phyloP scores from a whole-genome alignment of 2,797 vertebrate genomes.

The Aphelocoma californica region DNA sequence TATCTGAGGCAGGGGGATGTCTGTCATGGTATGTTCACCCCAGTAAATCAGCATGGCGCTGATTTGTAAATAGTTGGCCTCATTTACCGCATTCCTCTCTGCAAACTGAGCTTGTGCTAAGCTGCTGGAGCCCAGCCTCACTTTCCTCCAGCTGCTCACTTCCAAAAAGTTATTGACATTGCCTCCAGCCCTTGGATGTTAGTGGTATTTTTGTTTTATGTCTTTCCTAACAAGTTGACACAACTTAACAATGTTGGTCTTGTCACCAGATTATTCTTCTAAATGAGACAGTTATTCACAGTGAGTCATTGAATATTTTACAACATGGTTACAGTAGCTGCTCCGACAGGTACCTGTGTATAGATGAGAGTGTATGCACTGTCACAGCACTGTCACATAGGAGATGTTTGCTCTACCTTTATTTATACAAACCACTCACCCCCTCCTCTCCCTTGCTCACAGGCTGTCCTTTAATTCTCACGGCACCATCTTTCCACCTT shows the following conservation, averaged over 20 bases:
- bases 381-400: slow-evolving; percentile 42
- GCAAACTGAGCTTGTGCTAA: slow-evolving; percentile 39
- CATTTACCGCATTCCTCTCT: slow-evolving; percentile 25
- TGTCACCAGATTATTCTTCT: slow-evolving; percentile 46
- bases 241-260: slow-evolving; percentile 60
- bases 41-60: background rate
- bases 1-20: background rate
- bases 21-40: background rate
- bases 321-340: slow-evolving; percentile 19
- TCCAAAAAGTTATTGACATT: slow-evolving; percentile 37
- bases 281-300: slow-evolving; percentile 52
- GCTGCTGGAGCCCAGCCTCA: slow-evolving; percentile 11
- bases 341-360: slow-evolving; percentile 36
- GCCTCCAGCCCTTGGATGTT: slow-evolving; percentile 48
- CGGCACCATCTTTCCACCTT: background rate
- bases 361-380: slow-evolving; percentile 35
- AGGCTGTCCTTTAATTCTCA: slow-evolving; percentile 33
- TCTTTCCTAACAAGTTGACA: slow-evolving; percentile 57
- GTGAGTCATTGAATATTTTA: slow-evolving; percentile 51
- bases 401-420: slow-evolving; percentile 48
- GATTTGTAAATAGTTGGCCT: slow-evolving; percentile 39
- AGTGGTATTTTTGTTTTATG: slow-evolving; percentile 65
- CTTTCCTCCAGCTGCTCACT: background rate
- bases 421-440: slow-evolving; percentile 39
- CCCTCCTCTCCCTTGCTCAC: background rate